These are phyloP conservation scores for Gortyna flavago DNA, from an alignment of 2,888 invertebrate species.

Conservation along the genomic window DNA sequence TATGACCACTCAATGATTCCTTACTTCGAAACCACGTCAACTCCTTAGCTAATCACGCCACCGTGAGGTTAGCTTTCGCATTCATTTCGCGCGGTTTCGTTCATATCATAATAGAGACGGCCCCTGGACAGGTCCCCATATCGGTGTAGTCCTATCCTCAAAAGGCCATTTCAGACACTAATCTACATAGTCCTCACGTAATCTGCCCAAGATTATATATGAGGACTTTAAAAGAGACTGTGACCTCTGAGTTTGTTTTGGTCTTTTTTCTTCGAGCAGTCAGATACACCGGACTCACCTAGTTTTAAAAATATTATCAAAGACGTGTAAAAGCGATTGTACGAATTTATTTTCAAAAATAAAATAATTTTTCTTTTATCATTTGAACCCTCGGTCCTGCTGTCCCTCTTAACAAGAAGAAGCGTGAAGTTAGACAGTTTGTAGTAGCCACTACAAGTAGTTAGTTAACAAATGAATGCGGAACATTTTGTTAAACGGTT, in stretches of 20 bases:
- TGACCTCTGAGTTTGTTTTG: background rate
- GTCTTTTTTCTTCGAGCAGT: background rate
- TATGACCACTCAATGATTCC: too few relatives aligned
- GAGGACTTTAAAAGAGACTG: background rate
- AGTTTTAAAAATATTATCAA: background rate
- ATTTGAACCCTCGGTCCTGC: background rate
- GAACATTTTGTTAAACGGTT: slow-evolving; percentile 33
- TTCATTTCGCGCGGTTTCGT: too few relatives aligned
- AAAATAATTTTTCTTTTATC: background rate
- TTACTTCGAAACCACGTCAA: too few relatives aligned
- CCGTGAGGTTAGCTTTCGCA: too few relatives aligned
- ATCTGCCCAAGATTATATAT: background rate
- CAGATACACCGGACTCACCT: background rate
- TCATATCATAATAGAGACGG: background rate
- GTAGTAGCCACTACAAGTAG: background rate
- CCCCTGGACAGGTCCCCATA: background rate
- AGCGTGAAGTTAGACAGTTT: slow-evolving; percentile 4
- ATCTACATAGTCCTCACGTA: background rate
- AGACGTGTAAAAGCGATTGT: background rate
- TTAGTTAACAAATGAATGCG: slow-evolving; percentile 45
- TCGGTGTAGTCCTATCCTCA: too few relatives aligned
- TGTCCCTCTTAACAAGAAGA: background rate
- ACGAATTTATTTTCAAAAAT: too few relatives aligned
- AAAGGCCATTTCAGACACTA: background rate
- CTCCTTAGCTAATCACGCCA: too few relatives aligned